These are phyloP conservation scores for Muricea muricata DNA, from an alignment of 92 coral and sea anemone genomes.

Conservation along the genomic window DNA sequence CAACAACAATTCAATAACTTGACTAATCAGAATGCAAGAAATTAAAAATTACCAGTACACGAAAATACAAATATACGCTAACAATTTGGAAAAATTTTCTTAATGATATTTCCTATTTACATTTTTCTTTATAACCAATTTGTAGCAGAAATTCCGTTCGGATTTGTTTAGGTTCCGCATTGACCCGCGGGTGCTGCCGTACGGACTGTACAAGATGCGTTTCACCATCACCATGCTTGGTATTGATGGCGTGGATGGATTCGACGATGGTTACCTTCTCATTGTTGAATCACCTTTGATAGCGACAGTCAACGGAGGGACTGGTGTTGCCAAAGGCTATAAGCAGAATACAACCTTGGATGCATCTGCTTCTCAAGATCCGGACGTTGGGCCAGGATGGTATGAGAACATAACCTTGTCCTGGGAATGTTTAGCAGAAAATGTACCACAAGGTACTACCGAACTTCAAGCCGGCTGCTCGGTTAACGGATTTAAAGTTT, in stretches of 20 bases:
- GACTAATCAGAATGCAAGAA: too few species aligned
- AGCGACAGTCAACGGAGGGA: conserved; percentile 70
- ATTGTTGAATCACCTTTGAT: conserved; percentile 64
- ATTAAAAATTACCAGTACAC: too few species aligned
- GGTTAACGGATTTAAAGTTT: background rate
- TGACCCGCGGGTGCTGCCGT: background rate
- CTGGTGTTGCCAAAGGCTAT: conserved; percentile 68
- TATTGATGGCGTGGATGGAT: conserved; percentile 63
- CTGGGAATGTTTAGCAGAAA: conserved; percentile 9
- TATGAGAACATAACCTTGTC: conserved; percentile 8
- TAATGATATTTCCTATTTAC: too few species aligned
- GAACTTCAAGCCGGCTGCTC: conserved; percentile 8
- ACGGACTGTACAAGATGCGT: conserved; percentile 30
- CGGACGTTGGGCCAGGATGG: conserved; percentile 66
- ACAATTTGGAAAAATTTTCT: too few species aligned
- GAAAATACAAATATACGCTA: too few species aligned
- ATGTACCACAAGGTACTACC: background rate
- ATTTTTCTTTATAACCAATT: too few species aligned
- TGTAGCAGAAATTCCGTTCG: too few species aligned
- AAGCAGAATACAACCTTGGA: conserved; percentile 58
- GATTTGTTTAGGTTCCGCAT: conserved; percentile 22
- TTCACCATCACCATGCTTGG: conserved; percentile 75
- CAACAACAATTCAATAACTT: too few species aligned
- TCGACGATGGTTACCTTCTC: conserved; percentile 57
- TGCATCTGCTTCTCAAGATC: conserved; percentile 65